Percentiles rank a stretch among this genome's conserved stretches.
phyloP scores from a whole-genome alignment of 1,140 invertebrate genomes.

The Pseudomyrmex concolor region DNA sequence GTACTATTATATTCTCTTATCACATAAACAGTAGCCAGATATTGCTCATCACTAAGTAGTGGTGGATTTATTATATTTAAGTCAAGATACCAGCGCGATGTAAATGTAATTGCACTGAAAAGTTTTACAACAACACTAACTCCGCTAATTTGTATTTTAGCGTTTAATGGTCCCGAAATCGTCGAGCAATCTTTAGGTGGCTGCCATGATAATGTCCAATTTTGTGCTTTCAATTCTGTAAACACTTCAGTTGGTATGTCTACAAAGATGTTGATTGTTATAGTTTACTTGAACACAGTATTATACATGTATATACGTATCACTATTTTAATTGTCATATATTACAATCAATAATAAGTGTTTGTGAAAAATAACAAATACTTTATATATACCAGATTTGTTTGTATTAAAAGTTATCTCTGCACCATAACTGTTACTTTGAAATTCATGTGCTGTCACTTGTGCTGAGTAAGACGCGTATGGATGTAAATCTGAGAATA shows the following conservation, averaged over 20 bases:
- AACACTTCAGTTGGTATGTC: constrained; percentile 49
- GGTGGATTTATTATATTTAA: not conserved
- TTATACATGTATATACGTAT: not conserved
- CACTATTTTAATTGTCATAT: no score
- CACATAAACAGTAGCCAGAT: constrained; percentile 52
- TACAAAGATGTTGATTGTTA: constrained; percentile 29
- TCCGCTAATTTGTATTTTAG: constrained; percentile 54
- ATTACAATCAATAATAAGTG: not conserved
- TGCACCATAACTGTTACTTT: not conserved
- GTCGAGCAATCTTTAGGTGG: constrained; percentile 58
- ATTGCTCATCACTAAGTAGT: constrained; percentile 60
- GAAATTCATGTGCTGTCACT: constrained; percentile 41
- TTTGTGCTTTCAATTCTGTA: constrained; percentile 28
- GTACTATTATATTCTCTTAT: constrained; percentile 1
- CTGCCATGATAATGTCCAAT: constrained; percentile 56
- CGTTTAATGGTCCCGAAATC: constrained; percentile 52
- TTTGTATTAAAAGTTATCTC: constrained; percentile 28
- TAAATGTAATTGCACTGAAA: not conserved
- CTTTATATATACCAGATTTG: constrained; percentile 35
- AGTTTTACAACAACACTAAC: constrained; percentile 46
- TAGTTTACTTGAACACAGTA: not conserved
- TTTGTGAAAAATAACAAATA: not conserved
- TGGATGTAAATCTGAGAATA: constrained; percentile 43
- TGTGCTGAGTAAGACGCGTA: constrained; percentile 45
- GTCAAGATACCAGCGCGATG: not conserved